Conservation (phyloP, 2,888 invertebrate genomes). For the Melanotus villosus region DNA sequence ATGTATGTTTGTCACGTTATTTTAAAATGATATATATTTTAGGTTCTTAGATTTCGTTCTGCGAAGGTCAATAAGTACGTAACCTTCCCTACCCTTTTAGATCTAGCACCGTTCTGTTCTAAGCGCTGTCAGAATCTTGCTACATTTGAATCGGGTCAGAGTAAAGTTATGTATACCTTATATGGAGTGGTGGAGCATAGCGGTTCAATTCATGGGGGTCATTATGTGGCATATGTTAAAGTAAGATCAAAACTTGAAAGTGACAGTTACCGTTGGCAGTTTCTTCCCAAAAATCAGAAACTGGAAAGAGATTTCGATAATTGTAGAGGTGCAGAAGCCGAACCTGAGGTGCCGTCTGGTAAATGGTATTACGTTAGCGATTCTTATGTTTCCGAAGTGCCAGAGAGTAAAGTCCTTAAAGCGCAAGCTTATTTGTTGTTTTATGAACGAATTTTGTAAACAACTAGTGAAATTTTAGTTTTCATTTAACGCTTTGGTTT, state of each 20-base stretch:
- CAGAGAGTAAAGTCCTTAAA: constrained; percentile 83
- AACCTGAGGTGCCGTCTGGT: constrained; percentile 74
- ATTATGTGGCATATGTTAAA: constrained; percentile 96
- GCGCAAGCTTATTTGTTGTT: constrained; percentile 96
- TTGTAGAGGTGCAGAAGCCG: constrained; percentile 65
- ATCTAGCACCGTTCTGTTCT: constrained; percentile 93
- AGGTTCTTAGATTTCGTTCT: constrained; percentile 73
- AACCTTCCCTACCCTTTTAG: constrained; percentile 87
- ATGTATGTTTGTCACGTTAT: background rate
- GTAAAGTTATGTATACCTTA: constrained; percentile 82
- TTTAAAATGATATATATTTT: constrained; percentile 9
- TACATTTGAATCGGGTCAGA: constrained; percentile 63
- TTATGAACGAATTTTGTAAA: constrained; percentile 91
- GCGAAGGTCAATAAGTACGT: constrained; percentile 88
- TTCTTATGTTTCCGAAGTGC: constrained; percentile 85
- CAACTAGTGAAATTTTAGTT: background rate
- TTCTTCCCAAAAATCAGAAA: constrained; percentile 72
- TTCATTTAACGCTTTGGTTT: background rate
- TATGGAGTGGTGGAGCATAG: constrained; percentile 97
- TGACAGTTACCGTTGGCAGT: constrained; percentile 81
- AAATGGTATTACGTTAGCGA: constrained; percentile 97
- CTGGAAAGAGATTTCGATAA: constrained; percentile 65
- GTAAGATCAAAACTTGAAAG: constrained; percentile 76
- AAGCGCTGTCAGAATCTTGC: constrained; percentile 74
- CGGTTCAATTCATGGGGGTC: constrained; percentile 90